phyloP scores from a whole-genome alignment of 2,797 vertebrate species.

The Microtus obscurus region DNA sequence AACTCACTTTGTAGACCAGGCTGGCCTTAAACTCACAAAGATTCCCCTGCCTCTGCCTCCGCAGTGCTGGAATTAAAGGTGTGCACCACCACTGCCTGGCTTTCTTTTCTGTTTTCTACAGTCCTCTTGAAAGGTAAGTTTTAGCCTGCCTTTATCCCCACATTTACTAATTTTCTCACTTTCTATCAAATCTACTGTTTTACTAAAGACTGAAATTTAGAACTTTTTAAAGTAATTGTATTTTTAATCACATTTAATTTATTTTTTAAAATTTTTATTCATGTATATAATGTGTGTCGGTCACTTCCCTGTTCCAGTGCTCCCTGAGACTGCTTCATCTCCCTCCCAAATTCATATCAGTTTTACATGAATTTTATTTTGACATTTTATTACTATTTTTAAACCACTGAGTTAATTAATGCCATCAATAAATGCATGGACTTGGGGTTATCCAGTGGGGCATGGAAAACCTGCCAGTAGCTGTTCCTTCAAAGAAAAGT shows the following conservation, averaged over 20 bases:
- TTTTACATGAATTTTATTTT: not conserved
- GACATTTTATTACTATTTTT: not conserved
- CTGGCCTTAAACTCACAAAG: too few relatives aligned
- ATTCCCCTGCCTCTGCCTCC: too few relatives aligned
- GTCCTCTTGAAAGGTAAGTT: not conserved
- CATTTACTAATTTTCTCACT: not conserved
- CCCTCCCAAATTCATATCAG: not conserved
- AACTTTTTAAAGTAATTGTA: not conserved
- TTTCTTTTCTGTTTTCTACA: not conserved
- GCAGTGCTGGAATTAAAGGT: too few relatives aligned
- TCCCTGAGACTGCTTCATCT: not conserved
- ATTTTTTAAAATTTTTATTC: not conserved
- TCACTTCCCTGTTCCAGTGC: not conserved
- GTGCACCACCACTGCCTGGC: too few relatives aligned
- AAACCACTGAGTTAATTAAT: not conserved
- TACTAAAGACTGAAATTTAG: not conserved
- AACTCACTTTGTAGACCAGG: too few relatives aligned
- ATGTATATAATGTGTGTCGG: too few relatives aligned
- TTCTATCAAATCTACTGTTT: not conserved
- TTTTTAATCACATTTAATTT: not conserved
- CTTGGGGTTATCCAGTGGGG: not conserved
- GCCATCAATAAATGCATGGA: not conserved
- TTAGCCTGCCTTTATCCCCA: not conserved
- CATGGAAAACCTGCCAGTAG: not conserved
- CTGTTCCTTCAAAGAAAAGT: not conserved